Evolutionary conservation across 2,888 invertebrate genomes (phyloP).

Genomic region (Melanchra persicariae): DNA sequence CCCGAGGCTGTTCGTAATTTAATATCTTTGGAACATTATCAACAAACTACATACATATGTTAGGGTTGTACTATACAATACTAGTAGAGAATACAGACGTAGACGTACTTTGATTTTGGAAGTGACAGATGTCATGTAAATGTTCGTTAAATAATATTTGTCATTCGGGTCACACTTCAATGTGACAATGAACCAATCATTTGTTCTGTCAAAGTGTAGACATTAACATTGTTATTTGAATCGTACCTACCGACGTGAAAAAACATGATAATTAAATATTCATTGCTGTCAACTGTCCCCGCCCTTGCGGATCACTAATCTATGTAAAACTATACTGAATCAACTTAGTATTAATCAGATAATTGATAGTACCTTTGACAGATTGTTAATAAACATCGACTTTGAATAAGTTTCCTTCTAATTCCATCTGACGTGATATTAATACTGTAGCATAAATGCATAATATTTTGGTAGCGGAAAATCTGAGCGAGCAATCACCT

Average conservation of each 20-base stretch:
- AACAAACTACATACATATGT: constrained; percentile 73
- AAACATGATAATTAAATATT: constrained; percentile 52
- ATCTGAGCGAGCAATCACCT: not conserved
- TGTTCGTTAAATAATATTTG: constrained; percentile 51
- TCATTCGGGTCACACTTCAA: constrained; percentile 64
- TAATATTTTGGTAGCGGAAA: not conserved
- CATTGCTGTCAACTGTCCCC: constrained; percentile 43
- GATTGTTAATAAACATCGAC: constrained; percentile 40
- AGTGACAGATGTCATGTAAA: constrained; percentile 63
- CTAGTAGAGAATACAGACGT: constrained; percentile 35
- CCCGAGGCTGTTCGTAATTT: constrained; percentile 77
- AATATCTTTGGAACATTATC: constrained; percentile 76
- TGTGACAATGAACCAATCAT: constrained; percentile 65
- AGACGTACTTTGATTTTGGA: constrained; percentile 52
- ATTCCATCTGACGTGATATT: constrained; percentile 34
- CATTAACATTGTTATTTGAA: constrained; percentile 60
- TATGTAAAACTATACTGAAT: constrained; percentile 30
- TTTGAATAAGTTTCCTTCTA: constrained; percentile 32
- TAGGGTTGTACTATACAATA: constrained; percentile 61
- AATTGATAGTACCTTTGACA: constrained; percentile 38
- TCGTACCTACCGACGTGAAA: constrained; percentile 37
- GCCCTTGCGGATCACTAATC: constrained; percentile 40
- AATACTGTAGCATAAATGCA: constrained; percentile 25
- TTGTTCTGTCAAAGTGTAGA: constrained; percentile 62
- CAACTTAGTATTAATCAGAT: constrained; percentile 32